Conservation (phyloP, 1,140 invertebrate genomes). For the Brachionus calyciflorus region DNA sequence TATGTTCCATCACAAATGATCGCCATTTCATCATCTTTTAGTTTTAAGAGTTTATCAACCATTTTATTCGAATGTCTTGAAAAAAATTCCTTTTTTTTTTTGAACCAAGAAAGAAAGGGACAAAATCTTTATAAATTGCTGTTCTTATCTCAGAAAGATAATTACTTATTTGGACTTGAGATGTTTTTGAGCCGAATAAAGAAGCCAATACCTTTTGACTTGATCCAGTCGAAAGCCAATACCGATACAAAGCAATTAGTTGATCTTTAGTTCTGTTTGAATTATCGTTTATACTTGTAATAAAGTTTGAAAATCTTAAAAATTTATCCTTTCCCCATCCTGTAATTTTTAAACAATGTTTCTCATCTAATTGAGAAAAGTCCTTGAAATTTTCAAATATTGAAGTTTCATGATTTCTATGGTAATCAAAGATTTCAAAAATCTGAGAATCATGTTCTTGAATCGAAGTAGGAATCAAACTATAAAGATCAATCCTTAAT, state of each 20-base stretch:
- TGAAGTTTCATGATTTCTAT: not conserved
- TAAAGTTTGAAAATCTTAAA: not conserved
- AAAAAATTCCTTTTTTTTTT: constrained; percentile 12
- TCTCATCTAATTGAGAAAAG: not conserved
- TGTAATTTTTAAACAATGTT: constrained; percentile 8
- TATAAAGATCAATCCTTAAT: not conserved
- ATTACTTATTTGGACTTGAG: constrained; percentile 8
- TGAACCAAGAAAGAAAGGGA: not conserved
- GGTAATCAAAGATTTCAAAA: not conserved
- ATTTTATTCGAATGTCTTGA: constrained; percentile 22
- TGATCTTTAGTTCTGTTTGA: not conserved
- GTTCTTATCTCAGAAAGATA: constrained; percentile 1
- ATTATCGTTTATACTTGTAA: not conserved
- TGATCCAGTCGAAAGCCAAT: constrained; percentile 15
- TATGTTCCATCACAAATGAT: too few relatives aligned
- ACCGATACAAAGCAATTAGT: constrained; percentile 21
- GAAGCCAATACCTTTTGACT: not conserved
- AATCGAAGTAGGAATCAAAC: not conserved
- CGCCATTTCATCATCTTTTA: too few relatives aligned
- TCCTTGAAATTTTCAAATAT: constrained; percentile 11
- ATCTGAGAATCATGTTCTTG: not conserved
- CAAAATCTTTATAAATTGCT: not conserved
- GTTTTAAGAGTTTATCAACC: too few relatives aligned
- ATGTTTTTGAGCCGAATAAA: not conserved
- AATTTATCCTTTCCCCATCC: constrained; percentile 31